Evolutionary conservation across 35 echinoderm and acorn worm genomes (phyloP).

Genomic region (Apostichopus parvimensis): DNA sequence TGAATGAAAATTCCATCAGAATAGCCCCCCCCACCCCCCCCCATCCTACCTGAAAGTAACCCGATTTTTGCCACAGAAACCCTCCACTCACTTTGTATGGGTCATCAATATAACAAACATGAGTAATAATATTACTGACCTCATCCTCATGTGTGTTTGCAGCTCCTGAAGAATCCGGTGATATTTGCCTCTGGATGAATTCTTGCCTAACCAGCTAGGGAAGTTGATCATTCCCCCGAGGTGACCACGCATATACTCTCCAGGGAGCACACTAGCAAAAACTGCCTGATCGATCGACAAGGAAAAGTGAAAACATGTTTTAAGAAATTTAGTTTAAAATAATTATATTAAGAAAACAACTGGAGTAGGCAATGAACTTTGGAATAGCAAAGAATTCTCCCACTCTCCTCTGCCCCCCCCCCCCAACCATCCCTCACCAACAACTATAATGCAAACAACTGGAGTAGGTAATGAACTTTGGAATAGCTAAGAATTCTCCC

Average conservation of each 20-base stretch:
- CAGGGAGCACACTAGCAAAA: conserved; percentile 92
- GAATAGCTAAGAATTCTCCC: too few species aligned
- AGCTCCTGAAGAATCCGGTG: conserved; percentile 87
- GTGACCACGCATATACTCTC: conserved; percentile 80
- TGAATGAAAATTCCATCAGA: too few species aligned
- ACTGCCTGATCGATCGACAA: conserved; percentile 50
- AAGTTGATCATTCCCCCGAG: conserved; percentile 88
- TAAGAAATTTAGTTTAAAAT: not conserved
- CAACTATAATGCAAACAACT: not conserved
- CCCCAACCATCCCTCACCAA: too few species aligned
- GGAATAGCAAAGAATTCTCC: too few species aligned
- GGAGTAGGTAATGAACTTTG: too few species aligned
- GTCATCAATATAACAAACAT: not conserved
- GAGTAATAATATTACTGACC: conserved; percentile 21
- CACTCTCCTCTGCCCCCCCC: too few species aligned
- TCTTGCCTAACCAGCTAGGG: conserved; percentile 94
- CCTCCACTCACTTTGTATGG: not conserved
- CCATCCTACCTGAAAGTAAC: too few species aligned
- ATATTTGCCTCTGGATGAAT: conserved; percentile 86
- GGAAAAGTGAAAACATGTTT: not conserved
- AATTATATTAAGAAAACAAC: not conserved
- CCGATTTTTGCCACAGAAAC: too few species aligned
- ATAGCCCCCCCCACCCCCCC: conserved; percentile 38
- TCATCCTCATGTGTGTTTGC: conserved; percentile 77
- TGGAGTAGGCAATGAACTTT: too few species aligned